These are phyloP conservation scores for Lepidothrix coronata DNA, from an alignment of 2,113 vertebrate species.

Conservation along the genomic window DNA sequence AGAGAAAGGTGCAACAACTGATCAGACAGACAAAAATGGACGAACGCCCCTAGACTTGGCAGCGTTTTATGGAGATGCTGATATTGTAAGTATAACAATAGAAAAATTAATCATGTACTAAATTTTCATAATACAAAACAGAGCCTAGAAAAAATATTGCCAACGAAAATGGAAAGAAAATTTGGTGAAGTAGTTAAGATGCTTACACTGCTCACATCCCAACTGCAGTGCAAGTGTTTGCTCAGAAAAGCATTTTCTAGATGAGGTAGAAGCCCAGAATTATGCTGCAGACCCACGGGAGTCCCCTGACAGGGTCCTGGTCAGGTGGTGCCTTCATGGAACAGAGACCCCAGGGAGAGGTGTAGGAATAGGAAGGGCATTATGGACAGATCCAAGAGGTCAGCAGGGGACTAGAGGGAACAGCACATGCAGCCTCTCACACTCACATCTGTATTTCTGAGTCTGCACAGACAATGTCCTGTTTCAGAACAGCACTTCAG, in stretches of 20 bases:
- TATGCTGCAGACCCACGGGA: background rate
- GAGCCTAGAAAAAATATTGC: background rate
- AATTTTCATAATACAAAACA: background rate
- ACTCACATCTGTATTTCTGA: background rate
- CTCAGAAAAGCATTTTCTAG: background rate
- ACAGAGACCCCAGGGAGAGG: background rate
- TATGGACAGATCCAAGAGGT: background rate
- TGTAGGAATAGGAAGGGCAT: background rate
- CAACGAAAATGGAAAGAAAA: background rate
- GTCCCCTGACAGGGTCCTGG: background rate
- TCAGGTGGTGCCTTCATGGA: background rate
- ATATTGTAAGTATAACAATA: constrained; percentile 84
- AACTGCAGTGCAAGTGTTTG: background rate
- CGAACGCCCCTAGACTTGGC: constrained; percentile 94
- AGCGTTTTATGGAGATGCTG: constrained; percentile 94
- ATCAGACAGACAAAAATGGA: constrained; percentile 96
- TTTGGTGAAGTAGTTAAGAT: background rate
- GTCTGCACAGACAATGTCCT: background rate
- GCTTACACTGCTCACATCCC: background rate
- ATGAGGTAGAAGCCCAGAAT: background rate
- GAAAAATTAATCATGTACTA: background rate
- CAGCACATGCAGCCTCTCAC: background rate
- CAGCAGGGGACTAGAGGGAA: background rate
- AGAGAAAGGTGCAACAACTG: constrained; percentile 90
- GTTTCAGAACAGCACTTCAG: background rate